Conservation (phyloP, 2,888 invertebrate species). For the Nomada flava region DNA sequence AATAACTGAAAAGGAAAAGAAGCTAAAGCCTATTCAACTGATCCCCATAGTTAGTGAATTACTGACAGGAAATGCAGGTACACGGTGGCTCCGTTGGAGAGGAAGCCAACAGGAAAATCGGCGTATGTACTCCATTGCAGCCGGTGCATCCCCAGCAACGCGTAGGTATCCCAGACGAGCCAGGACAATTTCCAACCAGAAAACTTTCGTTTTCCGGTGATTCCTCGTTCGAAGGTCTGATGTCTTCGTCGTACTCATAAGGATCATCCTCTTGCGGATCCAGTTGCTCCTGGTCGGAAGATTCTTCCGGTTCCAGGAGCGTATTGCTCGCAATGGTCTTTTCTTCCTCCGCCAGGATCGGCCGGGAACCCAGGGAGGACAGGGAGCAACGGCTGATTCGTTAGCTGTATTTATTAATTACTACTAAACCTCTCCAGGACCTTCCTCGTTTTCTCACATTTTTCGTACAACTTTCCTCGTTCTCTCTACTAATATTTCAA, state of each 20-base stretch:
- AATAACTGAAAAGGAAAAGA: slow-evolving; percentile 23
- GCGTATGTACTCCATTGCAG: slow-evolving; percentile 69
- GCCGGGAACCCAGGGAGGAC: slow-evolving; percentile 57
- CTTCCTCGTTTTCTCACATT: slow-evolving; percentile 15
- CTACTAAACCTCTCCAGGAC: slow-evolving; percentile 39
- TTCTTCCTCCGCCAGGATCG: slow-evolving; percentile 69
- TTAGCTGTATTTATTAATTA: slow-evolving; percentile 53
- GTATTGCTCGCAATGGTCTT: slow-evolving; percentile 39
- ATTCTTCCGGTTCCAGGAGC: slow-evolving; percentile 68
- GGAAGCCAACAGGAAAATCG: slow-evolving; percentile 80
- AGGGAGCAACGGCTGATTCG: slow-evolving; percentile 55
- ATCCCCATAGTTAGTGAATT: slow-evolving; percentile 40
- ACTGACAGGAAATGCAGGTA: slow-evolving; percentile 79
- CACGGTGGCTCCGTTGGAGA: slow-evolving; percentile 77
- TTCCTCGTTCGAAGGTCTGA: slow-evolving; percentile 71
- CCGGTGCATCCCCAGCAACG: slow-evolving; percentile 78
- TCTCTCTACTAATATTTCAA: too few species aligned
- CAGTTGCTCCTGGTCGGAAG: slow-evolving; percentile 63
- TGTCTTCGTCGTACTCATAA: slow-evolving; percentile 85
- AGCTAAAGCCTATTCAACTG: slow-evolving; percentile 38
- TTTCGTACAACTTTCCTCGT: background rate
- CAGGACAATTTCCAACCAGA: slow-evolving; percentile 43
- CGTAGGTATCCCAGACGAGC: slow-evolving; percentile 62
- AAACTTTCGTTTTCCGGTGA: slow-evolving; percentile 52
- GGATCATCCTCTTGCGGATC: slow-evolving; percentile 82